A percentile compares a stretch with the other conserved stretches of the same genome.
Evolutionary conservation across 2,113 vertebrate genomes (phyloP).

Genomic region (Ceyx melanurus): DNA sequence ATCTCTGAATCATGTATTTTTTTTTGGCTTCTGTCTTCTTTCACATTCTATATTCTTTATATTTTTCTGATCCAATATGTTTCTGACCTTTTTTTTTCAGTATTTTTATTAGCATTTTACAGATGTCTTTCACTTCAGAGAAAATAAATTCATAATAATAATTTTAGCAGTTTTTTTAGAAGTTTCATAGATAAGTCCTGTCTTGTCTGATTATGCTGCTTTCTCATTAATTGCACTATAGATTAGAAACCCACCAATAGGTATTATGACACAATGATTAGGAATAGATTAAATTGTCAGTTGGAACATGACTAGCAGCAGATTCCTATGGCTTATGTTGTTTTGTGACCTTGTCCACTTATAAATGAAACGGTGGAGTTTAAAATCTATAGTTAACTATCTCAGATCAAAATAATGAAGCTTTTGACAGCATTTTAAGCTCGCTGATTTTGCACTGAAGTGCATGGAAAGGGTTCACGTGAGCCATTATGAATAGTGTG

Average conservation of each 20-base stretch:
- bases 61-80: not conserved
- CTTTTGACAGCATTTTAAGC: not conserved
- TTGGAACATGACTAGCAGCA: not conserved
- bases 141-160: not conserved
- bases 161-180: not conserved
- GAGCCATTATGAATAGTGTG: fast-evolving
- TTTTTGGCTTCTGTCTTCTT: not conserved
- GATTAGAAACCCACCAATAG: slow-evolving; percentile 21
- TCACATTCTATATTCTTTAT: not conserved
- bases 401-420: not conserved
- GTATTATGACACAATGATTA: slow-evolving; percentile 31
- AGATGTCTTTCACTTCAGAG: not conserved
- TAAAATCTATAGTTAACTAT: not conserved
- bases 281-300: not conserved
- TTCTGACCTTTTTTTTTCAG: not conserved
- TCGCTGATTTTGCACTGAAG: not conserved
- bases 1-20: not conserved
- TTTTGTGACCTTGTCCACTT: not conserved
- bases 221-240: slow-evolving; percentile 14
- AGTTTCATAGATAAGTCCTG: not conserved
- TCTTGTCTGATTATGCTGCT: slow-evolving; percentile 7
- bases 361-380: not conserved
- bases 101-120: not conserved
- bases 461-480: not conserved
- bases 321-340: not conserved